Conservation (phyloP, 2,888 invertebrate genomes). For the Stenotaenia linearis region DNA sequence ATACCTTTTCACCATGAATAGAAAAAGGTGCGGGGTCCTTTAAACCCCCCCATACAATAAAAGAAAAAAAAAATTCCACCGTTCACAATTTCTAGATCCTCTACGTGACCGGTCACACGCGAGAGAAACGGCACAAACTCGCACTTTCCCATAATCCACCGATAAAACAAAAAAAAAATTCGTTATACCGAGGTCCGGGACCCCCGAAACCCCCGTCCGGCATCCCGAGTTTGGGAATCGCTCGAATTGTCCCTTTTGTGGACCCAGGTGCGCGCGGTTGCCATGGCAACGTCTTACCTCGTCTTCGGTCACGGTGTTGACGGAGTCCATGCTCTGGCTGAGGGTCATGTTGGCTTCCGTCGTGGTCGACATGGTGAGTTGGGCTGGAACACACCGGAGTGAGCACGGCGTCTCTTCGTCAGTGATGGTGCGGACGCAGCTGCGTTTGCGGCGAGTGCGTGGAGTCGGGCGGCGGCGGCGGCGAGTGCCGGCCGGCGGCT, state of each 20-base stretch:
- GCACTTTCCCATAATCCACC: too few relatives aligned
- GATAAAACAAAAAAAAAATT: too few relatives aligned
- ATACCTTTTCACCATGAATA: slow-evolving; percentile 4
- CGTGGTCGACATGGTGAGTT: slow-evolving; percentile 35
- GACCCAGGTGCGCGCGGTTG: background rate
- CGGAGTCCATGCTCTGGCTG: slow-evolving; percentile 96
- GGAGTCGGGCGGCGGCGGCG: slow-evolving; percentile 15
- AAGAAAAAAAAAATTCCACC: background rate
- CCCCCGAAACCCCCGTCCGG: too few relatives aligned
- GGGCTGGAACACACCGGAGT: background rate
- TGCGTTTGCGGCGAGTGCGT: slow-evolving; percentile 4
- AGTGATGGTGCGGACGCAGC: slow-evolving; percentile 1
- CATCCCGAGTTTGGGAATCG: too few relatives aligned
- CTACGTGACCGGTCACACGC: background rate
- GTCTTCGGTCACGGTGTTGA: slow-evolving; percentile 94
- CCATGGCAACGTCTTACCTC: slow-evolving; percentile 63
- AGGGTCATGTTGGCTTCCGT: slow-evolving; percentile 53
- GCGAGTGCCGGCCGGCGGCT: background rate
- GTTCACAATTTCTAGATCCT: background rate
- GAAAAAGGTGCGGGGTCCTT: slow-evolving; percentile 14
- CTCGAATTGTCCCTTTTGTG: background rate
- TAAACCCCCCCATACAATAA: background rate
- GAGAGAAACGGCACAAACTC: background rate
- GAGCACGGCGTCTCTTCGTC: slow-evolving; percentile 12
- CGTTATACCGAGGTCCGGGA: too few relatives aligned